Evolutionary conservation across 2,797 vertebrate species (phyloP).

Genomic region (Acrocephalus scirpaceus): DNA sequence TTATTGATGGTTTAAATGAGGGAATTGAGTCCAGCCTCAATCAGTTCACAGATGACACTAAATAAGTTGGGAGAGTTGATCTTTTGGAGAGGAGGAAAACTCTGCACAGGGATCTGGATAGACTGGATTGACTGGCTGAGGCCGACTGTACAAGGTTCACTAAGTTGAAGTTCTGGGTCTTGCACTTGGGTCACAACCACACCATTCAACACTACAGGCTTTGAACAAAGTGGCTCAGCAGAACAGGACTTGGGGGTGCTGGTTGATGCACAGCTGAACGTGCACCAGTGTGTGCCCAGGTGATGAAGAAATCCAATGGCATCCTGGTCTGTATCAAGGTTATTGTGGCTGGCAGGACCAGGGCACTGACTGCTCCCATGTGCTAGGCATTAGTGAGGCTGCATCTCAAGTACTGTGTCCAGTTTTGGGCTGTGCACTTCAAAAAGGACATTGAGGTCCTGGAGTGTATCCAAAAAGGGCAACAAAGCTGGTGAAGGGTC

Average conservation of each 20-base stretch:
- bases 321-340: background rate
- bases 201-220: background rate
- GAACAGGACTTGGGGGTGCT: background rate
- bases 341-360: background rate
- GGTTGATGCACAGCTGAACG: background rate
- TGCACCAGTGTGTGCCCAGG: background rate
- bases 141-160: too few relatives aligned
- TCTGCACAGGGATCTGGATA: background rate
- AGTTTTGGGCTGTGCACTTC: background rate
- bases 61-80: background rate
- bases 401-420: too few relatives aligned
- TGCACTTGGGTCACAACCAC: background rate
- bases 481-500: background rate
- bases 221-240: background rate
- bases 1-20: fast-evolving
- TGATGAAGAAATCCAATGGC: background rate
- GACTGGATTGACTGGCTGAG: background rate
- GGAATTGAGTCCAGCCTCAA: background rate
- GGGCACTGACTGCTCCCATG: background rate
- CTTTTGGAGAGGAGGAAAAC: background rate
- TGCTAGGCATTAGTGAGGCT: too few relatives aligned
- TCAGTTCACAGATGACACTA: background rate
- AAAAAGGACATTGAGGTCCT: background rate
- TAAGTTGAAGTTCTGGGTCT: background rate
- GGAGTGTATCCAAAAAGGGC: background rate